Evolutionary conservation across 1,140 invertebrate species (phyloP).

Genomic region (Panagrolaimus sp.): DNA sequence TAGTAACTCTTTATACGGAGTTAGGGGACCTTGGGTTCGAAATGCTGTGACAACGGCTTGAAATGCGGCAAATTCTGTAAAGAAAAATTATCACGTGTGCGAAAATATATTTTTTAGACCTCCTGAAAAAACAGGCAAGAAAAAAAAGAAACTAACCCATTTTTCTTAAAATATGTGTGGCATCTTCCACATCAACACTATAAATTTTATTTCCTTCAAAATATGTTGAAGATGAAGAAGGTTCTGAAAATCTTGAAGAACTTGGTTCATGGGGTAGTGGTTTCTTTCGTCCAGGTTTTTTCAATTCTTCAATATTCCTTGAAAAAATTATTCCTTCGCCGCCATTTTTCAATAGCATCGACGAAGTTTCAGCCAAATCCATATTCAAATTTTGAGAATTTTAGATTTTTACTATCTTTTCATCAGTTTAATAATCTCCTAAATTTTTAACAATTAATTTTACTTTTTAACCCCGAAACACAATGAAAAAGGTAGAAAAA

Average conservation of each 20-base stretch:
- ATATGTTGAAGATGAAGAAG: not conserved
- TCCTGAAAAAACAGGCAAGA: conserved; percentile 2
- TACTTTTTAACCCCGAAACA: too few species aligned
- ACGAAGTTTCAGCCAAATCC: too few species aligned
- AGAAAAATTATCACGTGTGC: not conserved
- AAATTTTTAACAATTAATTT: too few species aligned
- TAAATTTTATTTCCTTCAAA: conserved; percentile 17
- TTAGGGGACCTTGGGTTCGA: conserved; percentile 49
- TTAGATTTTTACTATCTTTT: too few species aligned
- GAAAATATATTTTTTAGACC: not conserved
- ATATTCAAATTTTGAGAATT: too few species aligned
- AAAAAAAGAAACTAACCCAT: conserved; percentile 14
- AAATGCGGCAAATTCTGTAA: conserved; percentile 46
- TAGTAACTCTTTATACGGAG: conserved; percentile 49
- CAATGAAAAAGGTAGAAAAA: too few species aligned
- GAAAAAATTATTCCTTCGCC: too few species aligned
- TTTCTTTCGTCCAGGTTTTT: too few species aligned
- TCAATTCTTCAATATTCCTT: too few species aligned
- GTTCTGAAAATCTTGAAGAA: not conserved
- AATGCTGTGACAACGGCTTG: conserved; percentile 43
- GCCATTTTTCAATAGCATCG: too few species aligned
- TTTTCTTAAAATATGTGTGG: conserved; percentile 16
- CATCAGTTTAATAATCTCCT: too few species aligned
- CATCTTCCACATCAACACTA: conserved; percentile 20
- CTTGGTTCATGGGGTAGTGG: too few species aligned